phyloP scores from a whole-genome alignment of 1,140 invertebrate species.

The Olivierus martensii region DNA sequence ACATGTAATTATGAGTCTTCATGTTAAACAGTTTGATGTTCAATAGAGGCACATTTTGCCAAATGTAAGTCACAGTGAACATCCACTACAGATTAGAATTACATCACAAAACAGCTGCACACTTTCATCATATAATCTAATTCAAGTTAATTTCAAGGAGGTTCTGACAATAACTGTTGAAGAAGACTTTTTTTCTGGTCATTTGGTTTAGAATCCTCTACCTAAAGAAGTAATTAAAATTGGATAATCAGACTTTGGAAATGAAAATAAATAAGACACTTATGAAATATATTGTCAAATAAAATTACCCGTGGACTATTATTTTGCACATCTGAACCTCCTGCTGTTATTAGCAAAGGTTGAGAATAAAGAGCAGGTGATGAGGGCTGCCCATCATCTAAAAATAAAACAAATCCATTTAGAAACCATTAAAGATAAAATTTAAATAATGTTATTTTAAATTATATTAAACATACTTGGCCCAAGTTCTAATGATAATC shows the following conservation, averaged over 20 bases:
- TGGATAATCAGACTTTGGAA: too few species aligned
- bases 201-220: slow-evolving; percentile 47
- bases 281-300: too few species aligned
- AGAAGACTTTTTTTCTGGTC: slow-evolving; percentile 50
- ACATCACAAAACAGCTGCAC: too few species aligned
- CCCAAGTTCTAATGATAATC: slow-evolving; percentile 51
- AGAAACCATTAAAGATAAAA: too few species aligned
- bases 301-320: slow-evolving; percentile 11
- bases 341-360: slow-evolving; percentile 3
- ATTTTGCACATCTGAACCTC: slow-evolving; percentile 4
- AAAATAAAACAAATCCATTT: slow-evolving; percentile 16
- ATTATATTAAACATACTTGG: slow-evolving; percentile 36
- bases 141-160: slow-evolving; percentile 7
- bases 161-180: slow-evolving; percentile 58
- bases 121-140: too few species aligned
- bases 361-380: slow-evolving; percentile 8
- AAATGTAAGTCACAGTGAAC: too few species aligned
- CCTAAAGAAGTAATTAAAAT: slow-evolving; percentile 25
- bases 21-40: too few species aligned
- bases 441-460: slow-evolving; percentile 11
- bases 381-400: slow-evolving; percentile 6
- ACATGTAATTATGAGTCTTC: too few species aligned
- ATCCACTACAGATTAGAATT: too few species aligned
- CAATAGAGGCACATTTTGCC: too few species aligned
- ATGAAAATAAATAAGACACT: too few species aligned